These are phyloP conservation scores for Thereva unica DNA, from an alignment of 2,888 invertebrate species.

Conservation along the genomic window DNA sequence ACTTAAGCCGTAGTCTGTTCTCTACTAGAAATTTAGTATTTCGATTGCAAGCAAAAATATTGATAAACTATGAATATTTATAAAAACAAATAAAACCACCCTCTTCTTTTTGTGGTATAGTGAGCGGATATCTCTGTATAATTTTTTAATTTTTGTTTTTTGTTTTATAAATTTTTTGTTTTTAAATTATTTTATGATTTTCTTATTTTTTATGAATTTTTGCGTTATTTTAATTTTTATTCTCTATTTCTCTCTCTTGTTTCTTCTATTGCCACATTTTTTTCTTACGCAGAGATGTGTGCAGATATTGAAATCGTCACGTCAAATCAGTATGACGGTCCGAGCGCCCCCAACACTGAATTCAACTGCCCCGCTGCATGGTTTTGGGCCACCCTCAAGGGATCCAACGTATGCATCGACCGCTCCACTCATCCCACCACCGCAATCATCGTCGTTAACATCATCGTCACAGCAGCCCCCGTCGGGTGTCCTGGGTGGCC, in stretches of 20 bases:
- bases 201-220: constrained; percentile 45
- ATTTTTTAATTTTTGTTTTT: not conserved
- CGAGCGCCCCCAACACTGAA: constrained; percentile 70
- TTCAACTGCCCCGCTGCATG: constrained; percentile 69
- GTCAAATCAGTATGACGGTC: constrained; percentile 87
- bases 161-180: constrained; percentile 29
- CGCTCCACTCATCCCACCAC: constrained; percentile 50
- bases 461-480: constrained; percentile 47
- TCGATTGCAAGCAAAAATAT: constrained; percentile 5
- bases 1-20: not conserved
- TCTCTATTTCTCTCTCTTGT: constrained; percentile 54
- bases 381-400: constrained; percentile 58
- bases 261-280: constrained; percentile 60
- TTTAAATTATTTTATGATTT: constrained; percentile 44
- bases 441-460: constrained; percentile 45
- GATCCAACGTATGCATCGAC: constrained; percentile 58
- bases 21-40: not conserved
- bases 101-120: not conserved
- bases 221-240: constrained; percentile 46
- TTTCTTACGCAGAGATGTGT: constrained; percentile 61
- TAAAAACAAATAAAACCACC: not conserved
- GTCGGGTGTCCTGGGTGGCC: constrained; percentile 55
- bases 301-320: constrained; percentile 87
- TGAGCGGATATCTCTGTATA: not conserved
- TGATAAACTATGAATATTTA: too few relatives aligned